phyloP scores from a whole-genome alignment of 2,797 vertebrate species.

The Sarcoramphus papa region DNA sequence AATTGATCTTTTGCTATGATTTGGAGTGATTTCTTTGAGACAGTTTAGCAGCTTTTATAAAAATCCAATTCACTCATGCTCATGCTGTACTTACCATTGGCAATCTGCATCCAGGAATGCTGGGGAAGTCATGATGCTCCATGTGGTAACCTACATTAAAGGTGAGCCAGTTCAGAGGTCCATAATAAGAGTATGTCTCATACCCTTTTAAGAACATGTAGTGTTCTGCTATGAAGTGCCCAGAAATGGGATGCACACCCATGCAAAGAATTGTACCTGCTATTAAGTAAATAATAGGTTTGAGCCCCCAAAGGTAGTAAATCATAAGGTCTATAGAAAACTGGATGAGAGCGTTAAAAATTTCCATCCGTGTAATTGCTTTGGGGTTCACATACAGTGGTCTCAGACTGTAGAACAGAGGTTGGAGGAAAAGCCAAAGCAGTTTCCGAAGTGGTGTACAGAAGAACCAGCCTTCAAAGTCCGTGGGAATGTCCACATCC shows the following conservation, averaged over 20 bases:
- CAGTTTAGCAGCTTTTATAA: background rate
- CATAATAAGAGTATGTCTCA: slow-evolving; percentile 98
- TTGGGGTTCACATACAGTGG: slow-evolving; percentile 91
- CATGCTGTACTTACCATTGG: slow-evolving; percentile 80
- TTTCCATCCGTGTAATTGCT: slow-evolving; percentile 84
- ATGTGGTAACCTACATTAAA: slow-evolving; percentile 98
- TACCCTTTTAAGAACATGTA: slow-evolving; percentile 96
- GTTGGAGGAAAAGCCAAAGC: slow-evolving; percentile 92
- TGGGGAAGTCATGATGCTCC: slow-evolving; percentile 98
- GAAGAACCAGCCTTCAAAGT: slow-evolving; percentile 95
- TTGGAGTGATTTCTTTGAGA: background rate
- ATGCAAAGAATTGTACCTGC: slow-evolving; percentile 88
- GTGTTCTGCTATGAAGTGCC: slow-evolving; percentile 97
- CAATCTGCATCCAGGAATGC: slow-evolving; percentile 91
- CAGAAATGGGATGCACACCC: slow-evolving; percentile 95
- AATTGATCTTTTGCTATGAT: background rate
- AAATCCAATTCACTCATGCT: background rate
- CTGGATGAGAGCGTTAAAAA: slow-evolving; percentile 84
- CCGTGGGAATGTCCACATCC: slow-evolving; percentile 92
- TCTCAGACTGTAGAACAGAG: slow-evolving; percentile 87
- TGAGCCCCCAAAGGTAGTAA: slow-evolving; percentile 86
- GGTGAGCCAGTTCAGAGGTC: slow-evolving; percentile 90
- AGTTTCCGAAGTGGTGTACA: slow-evolving; percentile 88
- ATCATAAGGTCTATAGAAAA: slow-evolving; percentile 78
- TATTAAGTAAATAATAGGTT: slow-evolving; percentile 89